Evolutionary conservation across 2,113 vertebrate genomes (phyloP).

Genomic region (Crocuta crocuta): DNA sequence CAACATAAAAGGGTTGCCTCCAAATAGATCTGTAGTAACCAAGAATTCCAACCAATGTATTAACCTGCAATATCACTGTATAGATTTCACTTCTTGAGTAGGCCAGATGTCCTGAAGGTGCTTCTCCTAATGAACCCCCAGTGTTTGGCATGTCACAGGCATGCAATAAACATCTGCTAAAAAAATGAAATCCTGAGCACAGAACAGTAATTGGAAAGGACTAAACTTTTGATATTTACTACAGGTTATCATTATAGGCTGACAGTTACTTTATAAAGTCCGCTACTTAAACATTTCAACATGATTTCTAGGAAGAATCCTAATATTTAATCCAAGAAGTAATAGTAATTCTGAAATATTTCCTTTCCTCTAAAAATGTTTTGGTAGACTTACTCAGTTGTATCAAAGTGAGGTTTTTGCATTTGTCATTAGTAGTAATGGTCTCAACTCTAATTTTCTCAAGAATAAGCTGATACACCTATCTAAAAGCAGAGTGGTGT

Average conservation of each 20-base stretch:
- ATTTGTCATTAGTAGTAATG: neutral
- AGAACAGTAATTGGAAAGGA: neutral
- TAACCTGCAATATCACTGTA: neutral
- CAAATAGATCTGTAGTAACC: constrained; percentile 43
- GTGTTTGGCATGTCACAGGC: neutral
- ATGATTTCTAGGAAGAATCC: constrained; percentile 45
- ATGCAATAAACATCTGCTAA: neutral
- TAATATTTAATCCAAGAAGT: constrained; percentile 45
- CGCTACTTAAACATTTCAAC: constrained; percentile 48
- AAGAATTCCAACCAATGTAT: constrained; percentile 50
- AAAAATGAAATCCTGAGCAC: neutral
- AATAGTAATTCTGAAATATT: constrained; percentile 42
- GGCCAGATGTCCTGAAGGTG: neutral
- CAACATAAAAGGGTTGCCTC: constrained; percentile 33
- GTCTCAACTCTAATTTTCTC: neutral
- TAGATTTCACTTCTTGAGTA: neutral
- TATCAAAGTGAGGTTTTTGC: constrained; percentile 24
- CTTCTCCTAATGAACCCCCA: neutral
- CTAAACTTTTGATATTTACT: neutral
- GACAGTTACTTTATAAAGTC: constrained; percentile 44
- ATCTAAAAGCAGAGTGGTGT: neutral
- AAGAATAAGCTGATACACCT: neutral
- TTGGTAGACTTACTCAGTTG: neutral
- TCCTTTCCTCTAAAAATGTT: constrained; percentile 47
- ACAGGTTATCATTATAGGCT: neutral